These are phyloP conservation scores for Steatocranus sp. DNA, from an alignment of 2,797 vertebrate genomes.

Conservation along the genomic window DNA sequence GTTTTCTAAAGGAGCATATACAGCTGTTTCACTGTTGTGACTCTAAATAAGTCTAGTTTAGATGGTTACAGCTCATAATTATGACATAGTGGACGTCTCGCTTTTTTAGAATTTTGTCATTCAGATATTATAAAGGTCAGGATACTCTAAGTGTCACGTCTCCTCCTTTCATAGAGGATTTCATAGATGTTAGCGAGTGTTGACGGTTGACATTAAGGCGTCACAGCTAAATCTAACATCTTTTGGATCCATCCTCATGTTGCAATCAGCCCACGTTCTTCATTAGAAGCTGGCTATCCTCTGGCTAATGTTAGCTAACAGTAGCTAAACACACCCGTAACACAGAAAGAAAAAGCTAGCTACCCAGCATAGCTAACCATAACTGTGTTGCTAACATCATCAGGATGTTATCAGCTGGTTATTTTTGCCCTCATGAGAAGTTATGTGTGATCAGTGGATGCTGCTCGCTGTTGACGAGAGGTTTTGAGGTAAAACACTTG, in stretches of 20 bases:
- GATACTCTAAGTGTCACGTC: neutral
- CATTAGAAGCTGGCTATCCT: neutral
- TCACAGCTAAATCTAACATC: neutral
- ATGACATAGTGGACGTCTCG: accelerated
- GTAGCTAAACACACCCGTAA: neutral
- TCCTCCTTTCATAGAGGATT: neutral
- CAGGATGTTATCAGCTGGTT: accelerated
- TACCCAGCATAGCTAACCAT: neutral
- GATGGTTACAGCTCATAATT: neutral
- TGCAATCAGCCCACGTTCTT: neutral
- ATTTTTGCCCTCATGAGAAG: neutral
- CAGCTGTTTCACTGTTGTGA: neutral
- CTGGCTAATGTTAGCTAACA: neutral
- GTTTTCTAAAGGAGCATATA: neutral
- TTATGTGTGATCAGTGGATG: neutral
- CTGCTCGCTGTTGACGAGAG: neutral
- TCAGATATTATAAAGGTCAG: neutral
- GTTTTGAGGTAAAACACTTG: neutral
- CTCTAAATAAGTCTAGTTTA: neutral
- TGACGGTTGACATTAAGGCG: neutral
- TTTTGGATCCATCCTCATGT: neutral
- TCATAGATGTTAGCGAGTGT: neutral
- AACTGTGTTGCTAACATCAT: neutral
- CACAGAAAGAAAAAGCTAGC: neutral
- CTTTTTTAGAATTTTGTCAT: neutral